Evolutionary conservation across 1,140 invertebrate genomes (phyloP).

Genomic region (Monomorium pharaonis): DNA sequence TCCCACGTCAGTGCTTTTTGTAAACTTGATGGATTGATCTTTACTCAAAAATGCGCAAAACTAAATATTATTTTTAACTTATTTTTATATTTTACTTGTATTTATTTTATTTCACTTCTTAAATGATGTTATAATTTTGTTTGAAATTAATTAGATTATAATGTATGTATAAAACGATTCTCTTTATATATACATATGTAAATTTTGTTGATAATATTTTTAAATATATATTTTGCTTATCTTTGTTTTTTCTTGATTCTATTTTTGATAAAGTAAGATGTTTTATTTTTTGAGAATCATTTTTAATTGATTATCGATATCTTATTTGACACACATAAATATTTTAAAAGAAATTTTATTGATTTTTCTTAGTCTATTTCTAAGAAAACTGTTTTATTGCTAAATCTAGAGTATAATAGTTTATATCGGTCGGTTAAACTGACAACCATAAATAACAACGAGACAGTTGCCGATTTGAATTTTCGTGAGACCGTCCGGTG

Average conservation of each 20-base stretch:
- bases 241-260: not conserved
- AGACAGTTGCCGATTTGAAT: constrained; percentile 71
- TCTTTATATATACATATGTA: not conserved
- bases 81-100: not conserved
- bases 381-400: constrained; percentile 52
- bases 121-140: not conserved
- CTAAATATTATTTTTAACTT: constrained; percentile 6
- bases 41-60: not conserved
- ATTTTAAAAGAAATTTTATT: not conserved
- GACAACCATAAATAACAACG: constrained; percentile 76
- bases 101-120: not conserved
- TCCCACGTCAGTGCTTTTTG: not conserved
- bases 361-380: not conserved
- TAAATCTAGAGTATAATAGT: not conserved
- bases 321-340: not conserved
- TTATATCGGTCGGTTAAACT: constrained; percentile 48
- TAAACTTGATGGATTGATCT: not conserved
- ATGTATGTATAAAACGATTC: not conserved
- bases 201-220: not conserved
- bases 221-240: not conserved
- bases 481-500: constrained; percentile 67
- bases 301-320: not conserved
- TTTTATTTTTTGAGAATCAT: not conserved
- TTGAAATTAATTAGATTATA: not conserved
- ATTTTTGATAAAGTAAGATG: not conserved